A percentile compares a stretch with the other conserved stretches of the same genome.
These are phyloP conservation scores for Zoanthus sansibaricus DNA, from an alignment of 92 coral and sea anemone species.

Conservation along the genomic window DNA sequence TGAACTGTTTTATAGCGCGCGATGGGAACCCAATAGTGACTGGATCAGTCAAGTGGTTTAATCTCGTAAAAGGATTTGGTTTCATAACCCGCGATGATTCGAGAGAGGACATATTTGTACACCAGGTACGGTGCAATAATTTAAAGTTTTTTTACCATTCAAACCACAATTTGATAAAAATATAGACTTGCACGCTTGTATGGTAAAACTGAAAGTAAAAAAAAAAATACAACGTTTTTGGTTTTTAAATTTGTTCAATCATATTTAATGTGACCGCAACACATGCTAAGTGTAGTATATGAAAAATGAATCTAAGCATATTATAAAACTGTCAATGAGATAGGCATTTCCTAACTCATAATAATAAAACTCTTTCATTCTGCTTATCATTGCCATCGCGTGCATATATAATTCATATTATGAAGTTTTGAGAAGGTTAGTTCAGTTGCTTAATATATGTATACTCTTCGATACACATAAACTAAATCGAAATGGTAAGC, in stretches of 20 bases:
- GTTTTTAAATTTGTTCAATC: too few species aligned
- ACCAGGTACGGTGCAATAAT: conserved; percentile 69
- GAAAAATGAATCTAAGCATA: not conserved
- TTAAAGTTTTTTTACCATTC: not conserved
- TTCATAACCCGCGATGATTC: conserved; percentile 88
- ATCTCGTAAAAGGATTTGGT: conserved; percentile 93
- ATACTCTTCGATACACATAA: not conserved
- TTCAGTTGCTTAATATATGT: not conserved
- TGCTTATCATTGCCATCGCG: too few species aligned
- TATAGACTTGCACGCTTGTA: not conserved
- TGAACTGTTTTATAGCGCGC: not conserved
- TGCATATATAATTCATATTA: not conserved
- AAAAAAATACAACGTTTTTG: too few species aligned
- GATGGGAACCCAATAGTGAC: conserved; percentile 34
- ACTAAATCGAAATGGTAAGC: not conserved
- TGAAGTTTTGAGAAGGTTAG: not conserved
- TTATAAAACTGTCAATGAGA: not conserved
- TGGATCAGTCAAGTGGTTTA: conserved; percentile 98
- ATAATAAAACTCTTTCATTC: not conserved
- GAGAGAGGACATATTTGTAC: conserved; percentile 89
- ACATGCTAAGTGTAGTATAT: too few species aligned
- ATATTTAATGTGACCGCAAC: not conserved
- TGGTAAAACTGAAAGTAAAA: not conserved
- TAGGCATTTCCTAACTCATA: not conserved
- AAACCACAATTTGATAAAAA: not conserved